phyloP scores from a whole-genome alignment of 2,797 vertebrate genomes.

The Sebastes taczanowskii region DNA sequence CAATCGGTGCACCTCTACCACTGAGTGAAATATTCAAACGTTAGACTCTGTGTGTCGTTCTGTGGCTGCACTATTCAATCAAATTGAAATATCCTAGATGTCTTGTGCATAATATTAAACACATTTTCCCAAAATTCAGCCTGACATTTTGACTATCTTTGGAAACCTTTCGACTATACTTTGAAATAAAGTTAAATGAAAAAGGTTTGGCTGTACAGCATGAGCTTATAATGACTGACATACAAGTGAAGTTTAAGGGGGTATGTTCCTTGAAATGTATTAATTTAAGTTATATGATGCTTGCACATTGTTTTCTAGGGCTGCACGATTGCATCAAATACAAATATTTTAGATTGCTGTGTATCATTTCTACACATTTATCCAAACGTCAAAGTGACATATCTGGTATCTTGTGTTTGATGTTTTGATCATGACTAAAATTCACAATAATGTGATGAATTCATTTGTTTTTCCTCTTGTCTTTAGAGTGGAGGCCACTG shows the following conservation, averaged over 20 bases:
- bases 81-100: background rate
- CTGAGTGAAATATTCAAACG: background rate
- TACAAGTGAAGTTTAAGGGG: background rate
- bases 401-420: background rate
- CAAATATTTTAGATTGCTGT: background rate
- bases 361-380: background rate
- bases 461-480: background rate
- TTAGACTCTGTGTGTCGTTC: background rate
- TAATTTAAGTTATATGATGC: too few species aligned
- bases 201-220: too few species aligned
- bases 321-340: background rate
- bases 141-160: background rate
- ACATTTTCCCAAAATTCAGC: background rate
- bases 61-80: background rate
- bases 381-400: background rate
- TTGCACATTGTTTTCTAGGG: too few species aligned
- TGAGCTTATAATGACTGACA: background rate
- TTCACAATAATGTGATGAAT: background rate
- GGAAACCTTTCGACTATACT: background rate
- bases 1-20: background rate
- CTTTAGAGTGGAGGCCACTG: slow-evolving; percentile 48
- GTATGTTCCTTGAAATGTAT: too few species aligned
- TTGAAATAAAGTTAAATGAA: background rate
- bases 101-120: background rate
- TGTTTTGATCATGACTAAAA: background rate